phyloP scores from a whole-genome alignment of 2,797 vertebrate species.

The Pteronotus mesoamericanus region DNA sequence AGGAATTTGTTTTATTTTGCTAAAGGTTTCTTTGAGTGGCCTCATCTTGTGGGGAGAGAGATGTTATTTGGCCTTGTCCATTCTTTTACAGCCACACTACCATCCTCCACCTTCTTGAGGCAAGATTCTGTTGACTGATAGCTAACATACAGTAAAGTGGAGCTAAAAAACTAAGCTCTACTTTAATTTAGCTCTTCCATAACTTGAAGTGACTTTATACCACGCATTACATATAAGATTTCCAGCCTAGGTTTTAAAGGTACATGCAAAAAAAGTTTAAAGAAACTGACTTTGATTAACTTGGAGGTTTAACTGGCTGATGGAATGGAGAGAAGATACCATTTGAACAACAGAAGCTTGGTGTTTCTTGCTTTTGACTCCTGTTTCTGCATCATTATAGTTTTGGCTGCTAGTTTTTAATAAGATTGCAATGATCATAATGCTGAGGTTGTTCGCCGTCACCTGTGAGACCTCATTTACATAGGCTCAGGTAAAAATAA shows the following conservation, averaged over 20 bases:
- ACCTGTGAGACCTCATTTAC: not conserved
- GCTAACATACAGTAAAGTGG: not conserved
- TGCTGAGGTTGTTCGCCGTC: not conserved
- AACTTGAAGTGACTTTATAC: not conserved
- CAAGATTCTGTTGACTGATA: not conserved
- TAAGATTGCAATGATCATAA: not conserved
- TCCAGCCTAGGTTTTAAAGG: not conserved
- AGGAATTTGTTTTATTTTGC: conserved; percentile 40
- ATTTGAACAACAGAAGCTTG: not conserved
- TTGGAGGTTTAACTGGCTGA: not conserved
- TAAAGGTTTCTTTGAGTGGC: not conserved
- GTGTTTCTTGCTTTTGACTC: not conserved
- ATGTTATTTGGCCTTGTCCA: not conserved
- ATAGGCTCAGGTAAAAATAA: not conserved
- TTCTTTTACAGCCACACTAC: rapidly evolving
- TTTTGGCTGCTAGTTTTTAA: not conserved
- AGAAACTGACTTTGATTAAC: not conserved
- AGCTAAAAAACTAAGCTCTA: too few species aligned
- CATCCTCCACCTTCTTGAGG: not conserved
- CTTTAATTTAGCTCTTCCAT: not conserved
- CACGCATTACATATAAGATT: not conserved
- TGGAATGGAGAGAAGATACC: not conserved
- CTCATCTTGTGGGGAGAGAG: not conserved
- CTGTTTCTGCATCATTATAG: not conserved
- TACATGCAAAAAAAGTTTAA: not conserved